These are phyloP conservation scores for Drosophila jambulina DNA, from an alignment of 1,140 invertebrate genomes.

Conservation along the genomic window DNA sequence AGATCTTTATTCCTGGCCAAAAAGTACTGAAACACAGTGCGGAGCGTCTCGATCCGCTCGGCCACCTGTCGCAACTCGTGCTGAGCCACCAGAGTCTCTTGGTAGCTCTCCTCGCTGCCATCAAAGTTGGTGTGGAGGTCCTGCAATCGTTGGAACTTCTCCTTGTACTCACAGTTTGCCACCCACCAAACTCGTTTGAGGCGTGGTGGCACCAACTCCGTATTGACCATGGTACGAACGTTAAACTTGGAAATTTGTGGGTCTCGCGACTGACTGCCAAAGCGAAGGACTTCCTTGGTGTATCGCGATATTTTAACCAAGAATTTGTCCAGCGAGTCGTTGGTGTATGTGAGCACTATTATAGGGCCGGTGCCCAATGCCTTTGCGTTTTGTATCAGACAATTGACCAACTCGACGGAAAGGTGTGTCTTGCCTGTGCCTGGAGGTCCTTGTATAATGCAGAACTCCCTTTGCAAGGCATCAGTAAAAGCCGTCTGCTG, in stretches of 20 bases:
- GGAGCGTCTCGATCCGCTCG: slow-evolving; percentile 66
- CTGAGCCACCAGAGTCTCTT: slow-evolving; percentile 69
- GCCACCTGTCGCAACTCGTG: slow-evolving; percentile 39
- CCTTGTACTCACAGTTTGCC: slow-evolving; percentile 71
- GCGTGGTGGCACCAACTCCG: slow-evolving; percentile 25
- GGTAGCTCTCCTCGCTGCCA: slow-evolving; percentile 75
- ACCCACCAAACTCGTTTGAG: slow-evolving; percentile 71
- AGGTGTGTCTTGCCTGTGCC: slow-evolving; percentile 93
- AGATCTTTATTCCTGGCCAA: slow-evolving; percentile 81
- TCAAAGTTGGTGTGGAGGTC: slow-evolving; percentile 75
- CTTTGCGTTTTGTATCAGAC: slow-evolving; percentile 86
- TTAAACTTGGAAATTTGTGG: slow-evolving; percentile 64
- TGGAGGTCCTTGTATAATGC: slow-evolving; percentile 92
- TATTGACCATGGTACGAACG: slow-evolving; percentile 18
- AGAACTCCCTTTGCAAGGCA: slow-evolving; percentile 88
- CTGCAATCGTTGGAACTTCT: slow-evolving; percentile 69
- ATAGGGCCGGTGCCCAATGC: slow-evolving; percentile 86
- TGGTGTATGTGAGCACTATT: slow-evolving; percentile 93
- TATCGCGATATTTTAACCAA: slow-evolving; percentile 89
- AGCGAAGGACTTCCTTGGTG: slow-evolving; percentile 88
- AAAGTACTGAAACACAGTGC: slow-evolving; percentile 69
- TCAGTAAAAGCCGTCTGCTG: slow-evolving; percentile 87
- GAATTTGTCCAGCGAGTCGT: slow-evolving; percentile 96
- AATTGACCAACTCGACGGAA: slow-evolving; percentile 89
- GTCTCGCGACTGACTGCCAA: slow-evolving; percentile 89